Percentiles rank a stretch among this genome's conserved stretches.
These are phyloP conservation scores for Plagiodera versicolora DNA, from an alignment of 2,888 invertebrate species.

Conservation along the genomic window DNA sequence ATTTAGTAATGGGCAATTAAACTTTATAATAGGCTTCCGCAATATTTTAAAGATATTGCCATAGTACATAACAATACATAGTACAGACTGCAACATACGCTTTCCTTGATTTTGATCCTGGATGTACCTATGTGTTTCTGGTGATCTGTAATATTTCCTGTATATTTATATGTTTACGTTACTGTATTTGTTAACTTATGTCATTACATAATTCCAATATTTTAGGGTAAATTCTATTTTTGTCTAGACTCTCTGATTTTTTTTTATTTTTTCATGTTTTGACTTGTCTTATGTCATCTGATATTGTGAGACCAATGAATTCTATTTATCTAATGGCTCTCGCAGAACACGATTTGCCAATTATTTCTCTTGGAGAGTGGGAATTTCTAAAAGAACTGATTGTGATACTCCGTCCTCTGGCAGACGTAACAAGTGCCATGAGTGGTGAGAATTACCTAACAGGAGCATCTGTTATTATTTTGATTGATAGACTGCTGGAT, in stretches of 20 bases:
- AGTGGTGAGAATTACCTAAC: slow-evolving; percentile 34
- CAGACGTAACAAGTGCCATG: slow-evolving; percentile 28
- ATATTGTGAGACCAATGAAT: too few relatives aligned
- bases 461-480: slow-evolving; percentile 23
- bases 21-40: neutral
- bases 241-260: too few relatives aligned
- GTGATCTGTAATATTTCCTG: too few relatives aligned
- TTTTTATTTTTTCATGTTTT: too few relatives aligned
- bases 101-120: too few relatives aligned
- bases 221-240: too few relatives aligned
- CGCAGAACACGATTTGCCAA: slow-evolving; percentile 21
- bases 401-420: slow-evolving; percentile 31
- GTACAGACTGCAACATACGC: neutral
- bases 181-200: too few relatives aligned
- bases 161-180: too few relatives aligned
- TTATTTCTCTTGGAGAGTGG: slow-evolving; percentile 32
- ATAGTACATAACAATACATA: neutral
- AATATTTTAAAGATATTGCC: neutral
- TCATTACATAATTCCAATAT: too few relatives aligned
- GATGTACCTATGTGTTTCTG: too few relatives aligned
- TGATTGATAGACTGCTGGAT: slow-evolving; percentile 18
- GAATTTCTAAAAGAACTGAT: too few relatives aligned
- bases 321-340: slow-evolving; percentile 25
- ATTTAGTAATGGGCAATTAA: neutral
- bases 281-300: too few relatives aligned